phyloP scores from a whole-genome alignment of 2,888 invertebrate species.

The Falcaria lacertinaria region DNA sequence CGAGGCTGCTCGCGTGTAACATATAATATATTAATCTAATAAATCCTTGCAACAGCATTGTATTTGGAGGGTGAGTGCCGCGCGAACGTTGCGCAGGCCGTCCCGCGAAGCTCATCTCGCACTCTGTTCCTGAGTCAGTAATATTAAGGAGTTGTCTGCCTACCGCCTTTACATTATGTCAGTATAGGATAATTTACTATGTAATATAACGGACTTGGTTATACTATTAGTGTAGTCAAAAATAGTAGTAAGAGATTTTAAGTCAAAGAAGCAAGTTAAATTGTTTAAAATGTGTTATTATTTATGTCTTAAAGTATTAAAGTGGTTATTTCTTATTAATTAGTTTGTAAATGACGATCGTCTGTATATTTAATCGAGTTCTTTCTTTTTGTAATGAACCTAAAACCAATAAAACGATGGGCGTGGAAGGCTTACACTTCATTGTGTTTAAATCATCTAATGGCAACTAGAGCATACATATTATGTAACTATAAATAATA shows the following conservation, averaged over 20 bases:
- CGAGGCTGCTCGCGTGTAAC: too few species aligned
- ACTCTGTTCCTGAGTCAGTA: slow-evolving; percentile 76
- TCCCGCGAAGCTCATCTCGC: slow-evolving; percentile 27
- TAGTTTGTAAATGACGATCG: slow-evolving; percentile 76
- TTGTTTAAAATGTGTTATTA: slow-evolving; percentile 80
- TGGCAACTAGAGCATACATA: neutral
- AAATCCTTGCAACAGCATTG: neutral
- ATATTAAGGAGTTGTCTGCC: slow-evolving; percentile 75
- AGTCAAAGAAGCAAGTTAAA: slow-evolving; percentile 79
- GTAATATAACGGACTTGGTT: slow-evolving; percentile 75
- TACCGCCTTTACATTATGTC: slow-evolving; percentile 79
- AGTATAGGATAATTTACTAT: slow-evolving; percentile 72
- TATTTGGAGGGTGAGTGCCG: slow-evolving; percentile 11
- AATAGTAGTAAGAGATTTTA: slow-evolving; percentile 76
- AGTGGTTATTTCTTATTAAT: slow-evolving; percentile 80
- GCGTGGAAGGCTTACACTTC: neutral
- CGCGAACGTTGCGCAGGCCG: slow-evolving; percentile 6
- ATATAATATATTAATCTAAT: too few species aligned
- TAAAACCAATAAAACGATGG: slow-evolving; percentile 66
- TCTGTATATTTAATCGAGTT: slow-evolving; percentile 62
- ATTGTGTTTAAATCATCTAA: neutral
- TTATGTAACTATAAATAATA: neutral
- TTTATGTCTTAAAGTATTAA: slow-evolving; percentile 80
- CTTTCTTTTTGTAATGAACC: slow-evolving; percentile 47
- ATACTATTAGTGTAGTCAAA: slow-evolving; percentile 78